Base-by-base conservation (phyloP, 1,140 invertebrate genomes). In the Zophobas atratus region DNA sequence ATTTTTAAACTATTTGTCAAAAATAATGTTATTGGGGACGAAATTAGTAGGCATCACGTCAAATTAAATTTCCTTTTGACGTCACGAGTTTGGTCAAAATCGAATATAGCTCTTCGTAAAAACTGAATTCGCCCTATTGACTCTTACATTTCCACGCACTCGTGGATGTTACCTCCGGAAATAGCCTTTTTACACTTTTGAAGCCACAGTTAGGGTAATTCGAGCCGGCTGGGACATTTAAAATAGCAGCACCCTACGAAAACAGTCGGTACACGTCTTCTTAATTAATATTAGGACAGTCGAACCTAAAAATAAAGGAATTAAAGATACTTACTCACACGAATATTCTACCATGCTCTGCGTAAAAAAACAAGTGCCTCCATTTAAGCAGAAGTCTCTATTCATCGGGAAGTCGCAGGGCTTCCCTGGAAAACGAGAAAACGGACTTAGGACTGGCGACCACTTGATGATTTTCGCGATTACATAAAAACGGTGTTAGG, bases 271-370 rank as follows among this genome's bases (percentile, higher is more conserved):
- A 20, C 20, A 20, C 20, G 20, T 6, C n/a, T 20, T 4, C n/a
- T 51, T 4, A 51, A 51, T 51, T 20, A 51, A 51, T 20, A 20
- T 20, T 20, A 20, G 2, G 20, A 51, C n/a, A 51, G 49, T 2
- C 4, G n/a, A 51, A 51, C 3, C 49, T 51, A 6, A 20, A 51
- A 51, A 51, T 51, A 51, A 51, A 20, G 4, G 20, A 6, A 51
- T 51, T 51, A 51, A 51, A 20, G 49, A 51, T 78, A 84, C 83
- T 82, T 83, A 84, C 83, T 75, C 73, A 78, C 83, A 84, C 39
- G 55, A 77, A 60, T 75, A 49, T 73, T 82, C 79, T 49, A 60
- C 70, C 51, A 81, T 63, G 35, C 57, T 67, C 35, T 39, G 39
- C 48, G 67, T 53, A 33, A 74, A 76, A 39, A 43, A 75, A 71